phyloP scores from a whole-genome alignment of 2,113 vertebrate species.

The Sebastes fasciatus region DNA sequence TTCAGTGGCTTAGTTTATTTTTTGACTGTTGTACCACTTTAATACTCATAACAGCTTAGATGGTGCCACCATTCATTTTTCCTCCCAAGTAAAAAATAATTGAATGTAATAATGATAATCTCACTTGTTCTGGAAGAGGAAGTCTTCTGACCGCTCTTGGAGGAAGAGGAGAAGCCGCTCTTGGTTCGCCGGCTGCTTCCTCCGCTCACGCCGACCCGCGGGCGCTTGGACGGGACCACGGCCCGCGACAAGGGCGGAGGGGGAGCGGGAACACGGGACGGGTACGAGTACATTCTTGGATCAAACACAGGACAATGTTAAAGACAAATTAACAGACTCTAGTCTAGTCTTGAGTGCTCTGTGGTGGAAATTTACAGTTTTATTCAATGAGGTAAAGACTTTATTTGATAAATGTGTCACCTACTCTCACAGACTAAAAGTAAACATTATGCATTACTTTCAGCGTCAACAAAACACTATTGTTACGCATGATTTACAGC shows the following conservation, averaged over 20 bases:
- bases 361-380: not conserved
- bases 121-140: conserved; percentile 86
- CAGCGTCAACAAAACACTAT: not conserved
- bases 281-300: conserved; percentile 89
- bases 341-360: too few relatives aligned
- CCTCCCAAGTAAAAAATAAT: not conserved
- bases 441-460: not conserved
- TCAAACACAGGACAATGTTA: not conserved
- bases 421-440: not conserved
- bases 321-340: not conserved
- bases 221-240: conserved; percentile 90
- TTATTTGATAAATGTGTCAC: not conserved
- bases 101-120: not conserved
- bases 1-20: too few relatives aligned
- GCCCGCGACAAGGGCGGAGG: conserved; percentile 90
- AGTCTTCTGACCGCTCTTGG: conserved; percentile 89
- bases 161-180: conserved; percentile 90
- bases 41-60: too few relatives aligned
- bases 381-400: not conserved
- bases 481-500: not conserved
- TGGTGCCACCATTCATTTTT: not conserved
- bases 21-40: too few relatives aligned
- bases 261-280: conserved; percentile 86
- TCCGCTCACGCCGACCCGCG: conserved; percentile 88
- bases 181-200: conserved; percentile 89